Base-by-base conservation (phyloP, 2,113 vertebrate genomes). In the Apeltes quadracus region DNA sequence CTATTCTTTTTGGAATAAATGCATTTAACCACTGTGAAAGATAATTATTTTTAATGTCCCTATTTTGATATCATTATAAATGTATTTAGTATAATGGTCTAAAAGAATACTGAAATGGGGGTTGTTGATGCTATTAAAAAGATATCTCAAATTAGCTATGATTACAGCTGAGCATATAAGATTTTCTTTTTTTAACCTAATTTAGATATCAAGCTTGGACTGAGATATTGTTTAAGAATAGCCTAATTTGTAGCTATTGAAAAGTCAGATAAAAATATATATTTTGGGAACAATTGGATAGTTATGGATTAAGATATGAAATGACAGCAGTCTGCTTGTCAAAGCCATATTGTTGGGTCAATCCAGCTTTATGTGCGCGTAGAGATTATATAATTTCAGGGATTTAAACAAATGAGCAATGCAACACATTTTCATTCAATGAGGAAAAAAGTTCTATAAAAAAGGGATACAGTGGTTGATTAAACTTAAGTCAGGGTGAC, bases 291-390 rank as follows among this genome's bases (percentile, higher is more conserved):
- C 46, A 50, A 10, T 18, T 2, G 2, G 29, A 0, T 23, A 4
- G 48, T 50, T 9, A 22, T 23, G 48, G 46, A 22, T 57, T 25
- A 12, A 15, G 16, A 20, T 44, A 27, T 23, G 23, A 27, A 11
- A 61, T 18, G 9, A 18, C n/a, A 51, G 16, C 32, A 51, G 56
- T n/a, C 32, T 46, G 12, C 22, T 27, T n/a, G 34, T 53, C 69
- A 29, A 53, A 61, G 34, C 34, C 13, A 41, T 27, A 57, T 48
- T 57, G 61, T 29, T 74, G 41, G 48, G 41, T 57, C 18, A 48
- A 58, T 66, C n/a, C 0, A 1, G 27, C 15, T 46, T 56, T 27
- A 27, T 56, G 15, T 15, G 14, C 20, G 46, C 9, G 3, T 12
- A 44, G 15, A 62, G 29, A 25, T 20, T 20, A 38, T 20, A 16